Percentiles rank a stretch among this genome's conserved stretches.
These are phyloP conservation scores for Phainopepla nitens DNA, from an alignment of 2,113 vertebrate genomes.

Conservation along the genomic window DNA sequence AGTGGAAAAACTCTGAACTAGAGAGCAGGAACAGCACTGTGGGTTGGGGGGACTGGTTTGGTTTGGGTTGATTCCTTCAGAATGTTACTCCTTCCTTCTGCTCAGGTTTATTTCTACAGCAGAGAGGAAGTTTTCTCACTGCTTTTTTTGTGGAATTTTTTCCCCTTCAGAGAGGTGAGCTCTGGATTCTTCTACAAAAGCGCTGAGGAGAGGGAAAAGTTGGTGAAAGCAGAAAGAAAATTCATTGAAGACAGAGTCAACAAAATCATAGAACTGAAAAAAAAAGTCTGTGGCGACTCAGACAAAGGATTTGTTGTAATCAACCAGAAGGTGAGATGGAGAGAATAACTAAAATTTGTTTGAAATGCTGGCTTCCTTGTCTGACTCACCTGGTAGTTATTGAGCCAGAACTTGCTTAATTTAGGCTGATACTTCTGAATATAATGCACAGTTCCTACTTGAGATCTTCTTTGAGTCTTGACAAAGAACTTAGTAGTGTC, in stretches of 20 bases:
- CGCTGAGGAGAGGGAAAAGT: constrained; percentile 89
- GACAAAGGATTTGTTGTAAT: constrained; percentile 93
- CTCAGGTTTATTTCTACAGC: neutral
- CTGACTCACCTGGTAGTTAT: neutral
- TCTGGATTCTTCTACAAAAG: constrained; percentile 99
- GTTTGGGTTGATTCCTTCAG: neutral
- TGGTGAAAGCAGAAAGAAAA: constrained; percentile 93
- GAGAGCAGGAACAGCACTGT: neutral
- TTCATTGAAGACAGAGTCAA: constrained; percentile 94
- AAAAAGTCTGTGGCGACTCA: constrained; percentile 81
- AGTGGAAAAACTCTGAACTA: neutral
- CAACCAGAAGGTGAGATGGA: constrained; percentile 91
- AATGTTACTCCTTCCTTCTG: neutral
- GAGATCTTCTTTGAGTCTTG: neutral
- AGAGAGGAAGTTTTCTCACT: neutral
- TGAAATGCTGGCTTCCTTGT: neutral
- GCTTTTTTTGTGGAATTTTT: neutral
- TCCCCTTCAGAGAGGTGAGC: constrained; percentile 84
- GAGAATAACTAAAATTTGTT: neutral
- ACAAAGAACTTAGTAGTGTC: neutral
- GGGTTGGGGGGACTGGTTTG: neutral
- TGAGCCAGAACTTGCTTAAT: neutral
- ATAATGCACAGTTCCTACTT: neutral
- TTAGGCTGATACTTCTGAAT: neutral
- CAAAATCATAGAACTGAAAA: constrained; percentile 92